Evolutionary conservation across 2,113 vertebrate genomes (phyloP).

Genomic region (Cyphomyrus discorhynchus): DNA sequence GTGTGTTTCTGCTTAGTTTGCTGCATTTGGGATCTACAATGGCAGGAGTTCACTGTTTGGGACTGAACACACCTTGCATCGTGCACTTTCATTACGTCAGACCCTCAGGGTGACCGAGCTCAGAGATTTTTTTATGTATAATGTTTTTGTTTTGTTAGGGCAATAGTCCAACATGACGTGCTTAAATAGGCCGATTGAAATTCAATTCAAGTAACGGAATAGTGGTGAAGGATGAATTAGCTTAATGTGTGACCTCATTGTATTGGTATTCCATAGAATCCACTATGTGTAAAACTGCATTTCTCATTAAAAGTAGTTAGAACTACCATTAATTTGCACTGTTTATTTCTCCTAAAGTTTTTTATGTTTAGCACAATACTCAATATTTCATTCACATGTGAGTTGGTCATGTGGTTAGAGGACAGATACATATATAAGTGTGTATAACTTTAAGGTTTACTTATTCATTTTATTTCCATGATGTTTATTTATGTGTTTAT

Average conservation of each 20-base stretch:
- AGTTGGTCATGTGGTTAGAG: not conserved
- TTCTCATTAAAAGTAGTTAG: not conserved
- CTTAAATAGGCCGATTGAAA: not conserved
- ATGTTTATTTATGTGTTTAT: not conserved
- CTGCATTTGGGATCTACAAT: not conserved
- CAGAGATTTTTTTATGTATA: not conserved
- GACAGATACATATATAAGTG: not conserved
- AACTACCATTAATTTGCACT: not conserved
- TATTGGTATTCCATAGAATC: not conserved
- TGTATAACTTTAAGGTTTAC: not conserved
- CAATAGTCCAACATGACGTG: not conserved
- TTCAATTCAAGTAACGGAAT: not conserved
- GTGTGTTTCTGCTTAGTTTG: not conserved
- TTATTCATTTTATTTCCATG: not conserved
- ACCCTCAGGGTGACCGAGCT: not conserved
- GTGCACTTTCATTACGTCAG: not conserved
- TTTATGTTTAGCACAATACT: not conserved
- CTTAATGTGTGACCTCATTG: not conserved
- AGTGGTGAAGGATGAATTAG: not conserved
- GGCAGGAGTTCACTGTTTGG: not conserved
- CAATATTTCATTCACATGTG: not conserved
- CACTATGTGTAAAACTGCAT: not conserved
- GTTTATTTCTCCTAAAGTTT: not conserved
- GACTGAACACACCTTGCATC: not conserved
- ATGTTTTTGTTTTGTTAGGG: not conserved